A percentile compares a stretch with the other conserved stretches of the same genome.
These are phyloP conservation scores for Notothenia coriiceps DNA, from an alignment of 2,113 vertebrate species.

Conservation along the genomic window DNA sequence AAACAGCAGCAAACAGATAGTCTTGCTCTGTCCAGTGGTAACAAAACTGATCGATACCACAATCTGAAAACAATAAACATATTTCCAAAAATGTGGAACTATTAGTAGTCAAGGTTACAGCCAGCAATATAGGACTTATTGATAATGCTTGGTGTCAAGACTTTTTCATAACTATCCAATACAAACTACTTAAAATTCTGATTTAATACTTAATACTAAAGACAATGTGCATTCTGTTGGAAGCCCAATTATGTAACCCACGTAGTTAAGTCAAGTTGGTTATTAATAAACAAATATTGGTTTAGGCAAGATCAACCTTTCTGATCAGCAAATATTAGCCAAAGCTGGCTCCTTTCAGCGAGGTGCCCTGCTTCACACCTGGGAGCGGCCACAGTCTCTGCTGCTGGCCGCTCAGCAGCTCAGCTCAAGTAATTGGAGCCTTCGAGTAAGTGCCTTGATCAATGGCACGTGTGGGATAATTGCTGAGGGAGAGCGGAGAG, in stretches of 20 bases:
- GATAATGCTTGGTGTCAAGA: too few species aligned
- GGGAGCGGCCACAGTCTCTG: conserved; percentile 27
- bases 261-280: not conserved
- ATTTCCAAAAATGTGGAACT: not conserved
- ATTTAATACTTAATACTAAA: not conserved
- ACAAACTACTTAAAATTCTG: not conserved
- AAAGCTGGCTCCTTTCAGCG: not conserved
- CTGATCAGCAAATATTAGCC: not conserved
- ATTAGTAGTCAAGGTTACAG: not conserved
- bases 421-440: conserved; percentile 32
- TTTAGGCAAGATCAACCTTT: conserved; percentile 13
- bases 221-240: not conserved
- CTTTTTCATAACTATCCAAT: not conserved
- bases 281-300: not conserved
- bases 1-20: not conserved
- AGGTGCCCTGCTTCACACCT: conserved; percentile 6
- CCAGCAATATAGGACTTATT: not conserved
- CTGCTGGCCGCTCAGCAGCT: conserved; percentile 41
- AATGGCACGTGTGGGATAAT: conserved; percentile 46
- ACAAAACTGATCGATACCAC: not conserved
- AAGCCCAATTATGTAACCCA: not conserved
- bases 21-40: not conserved
- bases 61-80: not conserved
- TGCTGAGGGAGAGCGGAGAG: conserved; percentile 47
- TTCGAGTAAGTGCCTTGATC: conserved; percentile 44